Evolutionary conservation across 2,797 vertebrate species (phyloP), one percentile per base, ranked within the genome.

Genomic region (Xiphophorus birchmanni): DNA sequence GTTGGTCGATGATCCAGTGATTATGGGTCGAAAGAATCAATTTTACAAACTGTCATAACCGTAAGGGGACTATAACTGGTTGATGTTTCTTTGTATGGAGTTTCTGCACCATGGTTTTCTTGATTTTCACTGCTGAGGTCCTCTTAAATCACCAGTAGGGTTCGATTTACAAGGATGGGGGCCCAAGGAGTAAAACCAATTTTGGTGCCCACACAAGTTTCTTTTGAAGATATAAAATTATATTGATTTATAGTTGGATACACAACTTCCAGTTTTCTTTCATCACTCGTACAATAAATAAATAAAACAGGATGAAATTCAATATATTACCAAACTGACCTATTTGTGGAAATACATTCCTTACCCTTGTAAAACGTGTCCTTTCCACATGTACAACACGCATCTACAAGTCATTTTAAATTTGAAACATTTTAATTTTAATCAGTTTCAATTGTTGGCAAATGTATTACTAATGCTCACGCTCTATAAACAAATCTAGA

Each of bases 111-210:
- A 74, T 60, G 54, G 23, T 77, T 80, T 74, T 84, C 86, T 86
- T 83, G 85, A 86, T 91, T 88, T 93, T 93, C 91, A 88, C 82
- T 77, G 65, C 65, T 26, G 8, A 26, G 67, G 40, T 18, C 32
- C 18, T 21, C 35, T 40, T 8, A 67, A 35, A 35, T 63, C 58
- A 63, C 29, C 13, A 63, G 13, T 29, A 60, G 29, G 29, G 58
- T 63, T 63, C n/a, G 58, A 63, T 63, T 13, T 35, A 8, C 13
- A 15, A 63, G 58, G 29, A 35, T 32, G 12, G 13, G 58, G 12
- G 29, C n/a, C 29, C 12, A 63, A 35, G 29, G 13, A 18, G 15
- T 8, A 35, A 32, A 65, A 65, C 60, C 60, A 35, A 18, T 35
- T 21, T 65, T 65, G 32, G 15, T 65, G 15, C 32, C 60, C 29